Evolutionary conservation across 2,888 invertebrate genomes (phyloP), one percentile per base, ranked within the genome.

Genomic region (Xanthia togata): DNA sequence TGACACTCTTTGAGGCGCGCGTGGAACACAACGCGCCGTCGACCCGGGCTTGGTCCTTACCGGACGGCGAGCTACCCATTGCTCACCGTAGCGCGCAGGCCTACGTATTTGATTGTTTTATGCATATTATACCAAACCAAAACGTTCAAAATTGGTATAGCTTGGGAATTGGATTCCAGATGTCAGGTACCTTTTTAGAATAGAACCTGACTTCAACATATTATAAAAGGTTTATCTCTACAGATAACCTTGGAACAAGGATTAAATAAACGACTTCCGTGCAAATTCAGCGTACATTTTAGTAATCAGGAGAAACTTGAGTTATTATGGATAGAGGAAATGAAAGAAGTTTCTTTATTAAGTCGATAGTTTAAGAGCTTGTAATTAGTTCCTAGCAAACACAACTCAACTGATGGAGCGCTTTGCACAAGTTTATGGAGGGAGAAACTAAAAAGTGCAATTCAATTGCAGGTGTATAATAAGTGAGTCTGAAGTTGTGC

Each of bases 261-360:
- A 73, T 50, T 17, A 50, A 53, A 17, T 31, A 17, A 35, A 23
- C 35, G 9, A 26, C 8, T 67, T 60, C 31, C 0, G 55, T 26
- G 55, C 12, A 81, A 81, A 81, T 60, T 41, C 35, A 55, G 14
- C 20, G 11, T n/a, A 35, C 14, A 59, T 41, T 9, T 9, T 57
- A 55, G 23, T 53, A 41, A 71, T 9, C 20, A 14, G 41, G 1
- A 47, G 23, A 14, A 81, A 38, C 31, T 64, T 20, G 6, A 35
- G 38, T 65, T 65, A 69, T 69, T 62, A 67, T 50, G 41, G 17
- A 73, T 50, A n/a, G 23, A 38, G 76, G 53, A 76, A 82, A 65
- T 79, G 11, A 69, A 76, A 64, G 6, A 79, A 82, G 35, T 79
- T 82, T 59, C 50, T 76, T 75, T 55, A 44, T 65, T 26, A 70